phyloP scores from a whole-genome alignment of 2,888 invertebrate species.

The Hypsopygia costalis region DNA sequence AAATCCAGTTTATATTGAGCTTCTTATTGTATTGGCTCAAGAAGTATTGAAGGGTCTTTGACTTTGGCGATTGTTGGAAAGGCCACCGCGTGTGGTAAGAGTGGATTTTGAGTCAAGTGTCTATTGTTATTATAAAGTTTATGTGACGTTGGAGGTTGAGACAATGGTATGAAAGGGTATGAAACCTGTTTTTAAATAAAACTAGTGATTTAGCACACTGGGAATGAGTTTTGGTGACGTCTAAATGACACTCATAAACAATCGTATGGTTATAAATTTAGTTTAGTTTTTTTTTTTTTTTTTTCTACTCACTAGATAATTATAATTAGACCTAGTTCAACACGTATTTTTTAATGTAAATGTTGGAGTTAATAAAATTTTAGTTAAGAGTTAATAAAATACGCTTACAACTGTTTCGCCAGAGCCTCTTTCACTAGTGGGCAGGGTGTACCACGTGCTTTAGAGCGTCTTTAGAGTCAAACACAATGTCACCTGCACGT shows the following conservation, averaged over 20 bases:
- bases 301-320: constrained; percentile 10
- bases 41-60: constrained; percentile 15
- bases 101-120: constrained; percentile 64
- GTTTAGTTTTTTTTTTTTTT: constrained; percentile 4
- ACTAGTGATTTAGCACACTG: constrained; percentile 66
- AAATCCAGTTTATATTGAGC: constrained; percentile 34
- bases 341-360: too few relatives aligned
- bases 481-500: too few relatives aligned
- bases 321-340: constrained; percentile 2
- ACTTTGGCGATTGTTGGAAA: constrained; percentile 24
- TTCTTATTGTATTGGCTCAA: constrained; percentile 10
- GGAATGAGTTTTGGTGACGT: constrained; percentile 61
- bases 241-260: constrained; percentile 53
- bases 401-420: too few relatives aligned
- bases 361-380: too few relatives aligned
- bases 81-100: constrained; percentile 50
- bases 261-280: constrained; percentile 53
- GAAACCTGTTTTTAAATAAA: constrained; percentile 59
- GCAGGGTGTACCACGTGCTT: too few relatives aligned
- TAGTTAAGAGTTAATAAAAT: too few relatives aligned
- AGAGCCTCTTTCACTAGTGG: too few relatives aligned
- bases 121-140: constrained; percentile 55
- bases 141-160: constrained; percentile 63
- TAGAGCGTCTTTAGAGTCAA: too few relatives aligned
- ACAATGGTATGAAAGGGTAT: constrained; percentile 41